phyloP scores from a whole-genome alignment of 2,888 invertebrate species.

The Endotricha flammealis region DNA sequence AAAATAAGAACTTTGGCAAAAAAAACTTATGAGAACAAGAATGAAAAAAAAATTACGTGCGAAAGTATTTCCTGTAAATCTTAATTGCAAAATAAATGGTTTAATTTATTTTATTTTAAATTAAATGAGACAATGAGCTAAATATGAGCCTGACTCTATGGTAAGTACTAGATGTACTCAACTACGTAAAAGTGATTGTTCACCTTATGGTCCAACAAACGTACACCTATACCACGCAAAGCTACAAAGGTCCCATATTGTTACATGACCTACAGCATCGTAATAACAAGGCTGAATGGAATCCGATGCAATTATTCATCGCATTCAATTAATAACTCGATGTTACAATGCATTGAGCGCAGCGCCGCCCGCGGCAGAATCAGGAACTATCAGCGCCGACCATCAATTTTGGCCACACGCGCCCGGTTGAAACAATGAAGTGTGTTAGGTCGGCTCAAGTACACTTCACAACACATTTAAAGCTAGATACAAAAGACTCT shows the following conservation, averaged over 20 bases:
- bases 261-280: conserved; percentile 11
- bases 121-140: too few species aligned
- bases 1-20: too few species aligned
- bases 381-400: conserved; percentile 37
- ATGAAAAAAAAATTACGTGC: too few species aligned
- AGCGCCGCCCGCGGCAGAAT: conserved; percentile 27
- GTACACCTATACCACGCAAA: not conserved
- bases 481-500: too few species aligned
- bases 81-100: too few species aligned
- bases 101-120: too few species aligned
- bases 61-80: too few species aligned
- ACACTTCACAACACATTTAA: conserved; percentile 14
- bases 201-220: too few species aligned
- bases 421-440: conserved; percentile 49
- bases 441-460: conserved; percentile 44
- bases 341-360: conserved; percentile 24
- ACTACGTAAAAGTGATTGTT: too few species aligned
- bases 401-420: conserved; percentile 50
- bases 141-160: too few species aligned
- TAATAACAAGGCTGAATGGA: conserved; percentile 13
- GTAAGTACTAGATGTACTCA: too few species aligned
- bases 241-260: not conserved
- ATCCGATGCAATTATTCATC: conserved; percentile 16
- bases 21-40: too few species aligned
- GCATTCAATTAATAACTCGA: conserved; percentile 26